phyloP scores from a whole-genome alignment of 2,888 invertebrate species.

The Leucophenga montana region DNA sequence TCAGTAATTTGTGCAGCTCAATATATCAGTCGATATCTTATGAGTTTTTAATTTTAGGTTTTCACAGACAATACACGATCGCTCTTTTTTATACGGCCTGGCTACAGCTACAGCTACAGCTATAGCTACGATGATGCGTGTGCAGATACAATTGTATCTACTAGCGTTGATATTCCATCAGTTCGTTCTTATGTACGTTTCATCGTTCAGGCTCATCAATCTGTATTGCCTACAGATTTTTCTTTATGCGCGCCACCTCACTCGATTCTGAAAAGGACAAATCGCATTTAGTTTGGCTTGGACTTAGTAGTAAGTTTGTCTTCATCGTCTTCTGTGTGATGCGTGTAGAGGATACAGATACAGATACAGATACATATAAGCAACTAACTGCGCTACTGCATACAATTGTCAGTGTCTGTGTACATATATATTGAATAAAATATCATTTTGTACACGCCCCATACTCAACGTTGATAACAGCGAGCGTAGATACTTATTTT shows the following conservation, averaged over 20 bases:
- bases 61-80: constrained; percentile 39
- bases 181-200: constrained; percentile 39
- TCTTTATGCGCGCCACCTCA: constrained; percentile 35
- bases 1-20: constrained; percentile 72
- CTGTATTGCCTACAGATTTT: constrained; percentile 66
- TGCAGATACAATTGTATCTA: constrained; percentile 17
- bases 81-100: constrained; percentile 4
- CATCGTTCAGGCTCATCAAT: constrained; percentile 62
- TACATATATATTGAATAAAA: constrained; percentile 70
- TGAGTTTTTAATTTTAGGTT: constrained; percentile 74
- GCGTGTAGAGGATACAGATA: background rate
- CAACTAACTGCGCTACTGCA: no score
- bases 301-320: background rate
- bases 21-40: constrained; percentile 74
- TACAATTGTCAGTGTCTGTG: no score
- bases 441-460: constrained; percentile 71
- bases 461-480: background rate
- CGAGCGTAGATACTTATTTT: background rate
- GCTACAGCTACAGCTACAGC: no score
- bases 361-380: background rate
- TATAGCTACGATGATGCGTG: no score
- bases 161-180: background rate
- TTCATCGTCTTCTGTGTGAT: background rate
- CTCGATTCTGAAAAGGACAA: constrained; percentile 59
- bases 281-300: constrained; percentile 39